A percentile compares a stretch with the other conserved stretches of the same genome.
phyloP scores from a whole-genome alignment of 2,888 invertebrate species.

The Tetragonisca angustula region DNA sequence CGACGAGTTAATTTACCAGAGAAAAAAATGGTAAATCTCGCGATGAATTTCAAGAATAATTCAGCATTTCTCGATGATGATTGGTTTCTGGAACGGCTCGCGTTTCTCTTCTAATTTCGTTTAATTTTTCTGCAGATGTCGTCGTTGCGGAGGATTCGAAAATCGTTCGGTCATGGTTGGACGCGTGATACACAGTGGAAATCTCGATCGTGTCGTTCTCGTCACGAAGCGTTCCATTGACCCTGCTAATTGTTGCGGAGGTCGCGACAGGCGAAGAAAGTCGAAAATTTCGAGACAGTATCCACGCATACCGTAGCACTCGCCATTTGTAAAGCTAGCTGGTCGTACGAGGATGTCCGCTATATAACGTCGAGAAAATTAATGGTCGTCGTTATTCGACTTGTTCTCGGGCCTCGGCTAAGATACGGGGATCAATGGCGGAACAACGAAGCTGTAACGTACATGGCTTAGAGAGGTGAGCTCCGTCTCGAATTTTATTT shows the following conservation, averaged over 20 bases:
- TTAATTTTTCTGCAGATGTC: neutral
- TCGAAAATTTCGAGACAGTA: slow-evolving; percentile 46
- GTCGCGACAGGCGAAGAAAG: slow-evolving; percentile 29
- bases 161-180: slow-evolving; percentile 21
- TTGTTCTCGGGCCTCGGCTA: slow-evolving; percentile 60
- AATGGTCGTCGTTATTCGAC: slow-evolving; percentile 71
- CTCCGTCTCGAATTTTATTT: slow-evolving; percentile 65
- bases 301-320: slow-evolving; percentile 28
- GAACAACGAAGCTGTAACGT: slow-evolving; percentile 56
- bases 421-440: slow-evolving; percentile 60
- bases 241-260: slow-evolving; percentile 12
- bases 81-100: neutral
- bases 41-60: neutral
- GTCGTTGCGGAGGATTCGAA: neutral
- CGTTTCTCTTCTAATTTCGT: neutral
- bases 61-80: neutral
- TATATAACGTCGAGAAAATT: slow-evolving; percentile 68
- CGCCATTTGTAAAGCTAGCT: slow-evolving; percentile 58
- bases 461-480: slow-evolving; percentile 45
- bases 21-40: neutral
- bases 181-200: neutral
- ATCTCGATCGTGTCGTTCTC: neutral
- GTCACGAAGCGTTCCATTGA: slow-evolving; percentile 4
- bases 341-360: slow-evolving; percentile 65
- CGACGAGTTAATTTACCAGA: neutral